A percentile compares a stretch with the other conserved stretches of the same genome.
phyloP scores from a whole-genome alignment of 2,797 vertebrate genomes.

The Enteromius anoplus region DNA sequence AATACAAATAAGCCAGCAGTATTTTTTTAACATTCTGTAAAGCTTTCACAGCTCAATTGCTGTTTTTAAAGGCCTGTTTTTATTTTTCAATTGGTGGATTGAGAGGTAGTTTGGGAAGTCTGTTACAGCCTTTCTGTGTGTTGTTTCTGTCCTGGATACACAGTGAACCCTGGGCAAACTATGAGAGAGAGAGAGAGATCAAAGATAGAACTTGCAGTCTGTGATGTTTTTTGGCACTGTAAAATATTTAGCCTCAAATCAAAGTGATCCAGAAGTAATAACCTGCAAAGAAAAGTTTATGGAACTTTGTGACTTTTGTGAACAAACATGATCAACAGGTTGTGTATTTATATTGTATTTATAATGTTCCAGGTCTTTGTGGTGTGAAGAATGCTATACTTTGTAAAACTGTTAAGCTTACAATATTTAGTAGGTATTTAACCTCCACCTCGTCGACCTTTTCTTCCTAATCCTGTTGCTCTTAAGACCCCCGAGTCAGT shows the following conservation, averaged over 20 bases:
- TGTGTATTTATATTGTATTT: not conserved
- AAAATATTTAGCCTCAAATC: not conserved
- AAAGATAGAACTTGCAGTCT: constrained; percentile 17
- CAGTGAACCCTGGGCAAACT: constrained; percentile 64
- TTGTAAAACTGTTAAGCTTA: not conserved
- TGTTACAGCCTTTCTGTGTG: constrained; percentile 65
- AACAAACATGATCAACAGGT: not conserved
- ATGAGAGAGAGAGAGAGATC: constrained; percentile 29
- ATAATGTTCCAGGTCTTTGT: not conserved
- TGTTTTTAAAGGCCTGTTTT: constrained; percentile 81
- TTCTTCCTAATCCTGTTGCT: constrained; percentile 44
- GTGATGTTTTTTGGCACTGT: not conserved
- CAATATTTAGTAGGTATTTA: not conserved
- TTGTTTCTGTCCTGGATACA: constrained; percentile 78
- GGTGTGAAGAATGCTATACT: not conserved
- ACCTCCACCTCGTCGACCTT: constrained; percentile 8
- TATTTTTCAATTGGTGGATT: constrained; percentile 82
- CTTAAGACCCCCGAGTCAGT: constrained; percentile 5
- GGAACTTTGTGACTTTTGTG: not conserved
- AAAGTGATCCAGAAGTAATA: not conserved
- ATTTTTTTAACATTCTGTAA: constrained; percentile 76
- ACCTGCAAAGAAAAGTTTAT: not conserved
- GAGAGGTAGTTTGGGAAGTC: constrained; percentile 71
- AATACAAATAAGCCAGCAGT: constrained; percentile 73
- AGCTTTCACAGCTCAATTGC: constrained; percentile 80